Percentiles rank a stretch among this genome's conserved stretches.
These are phyloP conservation scores for Stegodyphus dumicola DNA, from an alignment of 1,140 invertebrate species.

Conservation along the genomic window DNA sequence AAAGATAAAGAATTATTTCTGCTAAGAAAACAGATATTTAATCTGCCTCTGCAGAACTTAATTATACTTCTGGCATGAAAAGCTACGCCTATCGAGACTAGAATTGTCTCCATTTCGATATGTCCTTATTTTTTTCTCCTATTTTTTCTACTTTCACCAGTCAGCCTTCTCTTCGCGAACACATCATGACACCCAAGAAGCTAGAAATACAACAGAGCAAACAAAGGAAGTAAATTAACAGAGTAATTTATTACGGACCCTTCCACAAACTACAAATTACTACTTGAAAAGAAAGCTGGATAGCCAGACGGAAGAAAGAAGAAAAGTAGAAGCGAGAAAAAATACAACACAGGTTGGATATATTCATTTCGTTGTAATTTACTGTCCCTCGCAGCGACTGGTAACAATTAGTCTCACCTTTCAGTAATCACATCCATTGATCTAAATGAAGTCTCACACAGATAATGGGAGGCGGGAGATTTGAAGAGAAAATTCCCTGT, in stretches of 20 bases:
- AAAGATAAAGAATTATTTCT: no score
- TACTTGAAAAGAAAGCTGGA: not conserved
- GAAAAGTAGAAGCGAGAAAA: not conserved
- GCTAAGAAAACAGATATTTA: no score
- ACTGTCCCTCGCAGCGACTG: slow-evolving; percentile 33
- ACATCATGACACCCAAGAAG: no score
- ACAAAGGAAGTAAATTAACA: slow-evolving; percentile 35
- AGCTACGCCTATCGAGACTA: no score
- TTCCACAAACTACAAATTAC: slow-evolving; percentile 46
- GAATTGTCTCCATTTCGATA: no score
- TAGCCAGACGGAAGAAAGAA: slow-evolving; percentile 2
- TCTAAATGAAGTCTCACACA: slow-evolving; percentile 36
- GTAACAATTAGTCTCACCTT: slow-evolving; percentile 56
- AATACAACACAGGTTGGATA: slow-evolving; percentile 7
- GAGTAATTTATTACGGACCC: slow-evolving; percentile 23
- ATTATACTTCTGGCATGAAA: no score
- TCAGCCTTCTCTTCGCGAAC: no score
- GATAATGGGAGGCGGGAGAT: not conserved
- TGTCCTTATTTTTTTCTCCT: no score
- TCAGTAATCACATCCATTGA: slow-evolving; percentile 46
- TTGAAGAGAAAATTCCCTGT: no score
- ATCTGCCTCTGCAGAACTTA: no score
- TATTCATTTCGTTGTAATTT: slow-evolving; percentile 54
- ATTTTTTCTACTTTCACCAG: no score
- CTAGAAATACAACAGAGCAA: not conserved